Conservation (phyloP, 2,797 vertebrate species). For the Staurois parvus region DNA sequence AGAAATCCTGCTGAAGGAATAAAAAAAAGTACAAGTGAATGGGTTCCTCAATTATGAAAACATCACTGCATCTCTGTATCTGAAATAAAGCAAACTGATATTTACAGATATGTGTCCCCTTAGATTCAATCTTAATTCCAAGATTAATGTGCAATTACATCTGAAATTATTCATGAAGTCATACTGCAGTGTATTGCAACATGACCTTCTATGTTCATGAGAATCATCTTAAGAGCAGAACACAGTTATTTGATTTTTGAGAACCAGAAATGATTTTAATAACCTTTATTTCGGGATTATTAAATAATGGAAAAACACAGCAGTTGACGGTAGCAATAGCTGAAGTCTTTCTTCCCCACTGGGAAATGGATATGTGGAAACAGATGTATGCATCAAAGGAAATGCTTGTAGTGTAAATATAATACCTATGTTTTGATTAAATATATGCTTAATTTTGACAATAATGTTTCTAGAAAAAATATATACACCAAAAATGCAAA, state of each 20-base stretch:
- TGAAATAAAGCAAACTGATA: slow-evolving; percentile 60
- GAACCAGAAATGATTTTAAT: slow-evolving; percentile 57
- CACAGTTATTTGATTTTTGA: slow-evolving; percentile 54
- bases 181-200: slow-evolving; percentile 57
- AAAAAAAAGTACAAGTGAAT: slow-evolving; percentile 51
- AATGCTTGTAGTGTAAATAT: slow-evolving; percentile 10
- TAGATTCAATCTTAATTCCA: slow-evolving; percentile 59
- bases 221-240: slow-evolving; percentile 53
- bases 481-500: not conserved
- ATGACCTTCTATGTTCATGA: slow-evolving; percentile 56
- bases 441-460: slow-evolving; percentile 39
- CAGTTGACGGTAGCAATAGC: slow-evolving; percentile 40
- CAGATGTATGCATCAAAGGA: slow-evolving; percentile 31
- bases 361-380: slow-evolving; percentile 44
- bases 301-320: slow-evolving; percentile 56
- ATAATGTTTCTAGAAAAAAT: not conserved
- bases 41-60: slow-evolving; percentile 61
- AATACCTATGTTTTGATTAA: slow-evolving; percentile 42
- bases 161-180: slow-evolving; percentile 61
- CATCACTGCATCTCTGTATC: slow-evolving; percentile 52
- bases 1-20: slow-evolving; percentile 56
- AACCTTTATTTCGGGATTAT: slow-evolving; percentile 58
- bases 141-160: slow-evolving; percentile 62
- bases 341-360: slow-evolving; percentile 25
- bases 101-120: slow-evolving; percentile 61